phyloP scores from a whole-genome alignment of 2,113 vertebrate species.

The Progne subis region DNA sequence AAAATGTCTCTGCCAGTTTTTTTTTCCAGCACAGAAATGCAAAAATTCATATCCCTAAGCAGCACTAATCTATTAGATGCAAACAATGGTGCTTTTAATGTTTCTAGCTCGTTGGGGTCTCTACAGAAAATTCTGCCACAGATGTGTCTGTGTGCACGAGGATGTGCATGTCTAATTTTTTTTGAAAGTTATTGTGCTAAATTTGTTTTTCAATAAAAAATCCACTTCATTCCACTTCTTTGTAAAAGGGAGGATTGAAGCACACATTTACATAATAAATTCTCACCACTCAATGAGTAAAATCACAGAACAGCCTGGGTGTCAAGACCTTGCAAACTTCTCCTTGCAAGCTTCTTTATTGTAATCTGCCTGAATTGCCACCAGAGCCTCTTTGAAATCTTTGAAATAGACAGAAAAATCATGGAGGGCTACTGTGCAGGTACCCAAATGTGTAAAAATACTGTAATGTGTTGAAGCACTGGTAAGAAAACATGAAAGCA shows the following conservation, averaged over 20 bases:
- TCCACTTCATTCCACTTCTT: neutral
- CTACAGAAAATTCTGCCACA: neutral
- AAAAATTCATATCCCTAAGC: constrained; percentile 9
- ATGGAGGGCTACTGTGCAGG: neutral
- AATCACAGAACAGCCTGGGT: neutral
- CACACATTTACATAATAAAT: neutral
- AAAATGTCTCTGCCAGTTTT: neutral
- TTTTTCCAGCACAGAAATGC: neutral
- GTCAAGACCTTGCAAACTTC: constrained; percentile 3
- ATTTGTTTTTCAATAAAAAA: neutral
- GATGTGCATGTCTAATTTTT: neutral
- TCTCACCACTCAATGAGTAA: neutral
- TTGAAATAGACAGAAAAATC: neutral
- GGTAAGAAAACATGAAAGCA: neutral
- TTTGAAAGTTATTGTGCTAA: neutral
- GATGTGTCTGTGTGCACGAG: too few species aligned
- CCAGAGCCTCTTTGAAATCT: neutral
- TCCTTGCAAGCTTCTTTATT: neutral
- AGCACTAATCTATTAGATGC: neutral
- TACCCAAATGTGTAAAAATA: neutral
- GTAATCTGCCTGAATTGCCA: neutral
- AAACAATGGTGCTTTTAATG: neutral
- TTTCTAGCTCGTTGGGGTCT: neutral
- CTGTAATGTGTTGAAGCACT: neutral
- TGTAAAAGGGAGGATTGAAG: neutral